Conservation (phyloP, 2,888 invertebrate species). For the Cryptocheilus praepositus region DNA sequence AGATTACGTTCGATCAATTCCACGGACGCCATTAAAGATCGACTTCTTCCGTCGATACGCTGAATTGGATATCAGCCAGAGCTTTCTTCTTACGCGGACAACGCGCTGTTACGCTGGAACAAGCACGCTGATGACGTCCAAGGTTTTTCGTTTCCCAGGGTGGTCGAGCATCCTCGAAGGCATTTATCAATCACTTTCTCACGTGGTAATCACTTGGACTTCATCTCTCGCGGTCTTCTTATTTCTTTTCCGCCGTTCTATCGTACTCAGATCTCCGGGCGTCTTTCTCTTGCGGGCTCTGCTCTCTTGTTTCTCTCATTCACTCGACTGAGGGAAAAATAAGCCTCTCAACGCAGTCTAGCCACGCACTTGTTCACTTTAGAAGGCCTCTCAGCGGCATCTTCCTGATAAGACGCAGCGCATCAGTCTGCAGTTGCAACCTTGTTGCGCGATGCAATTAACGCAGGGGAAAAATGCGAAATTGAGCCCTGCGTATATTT, state of each 20-base stretch:
- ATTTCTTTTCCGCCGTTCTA: background rate
- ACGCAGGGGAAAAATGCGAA: conserved; percentile 18
- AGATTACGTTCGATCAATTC: conserved; percentile 19
- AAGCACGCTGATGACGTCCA: conserved; percentile 43
- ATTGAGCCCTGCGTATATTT: conserved; percentile 13
- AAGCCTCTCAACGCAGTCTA: too few relatives aligned
- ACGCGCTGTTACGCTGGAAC: conserved; percentile 47
- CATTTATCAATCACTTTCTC: conserved; percentile 41
- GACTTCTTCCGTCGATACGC: background rate
- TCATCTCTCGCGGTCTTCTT: background rate
- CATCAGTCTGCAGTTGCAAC: background rate
- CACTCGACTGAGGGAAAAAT: background rate
- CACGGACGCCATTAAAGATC: conserved; percentile 6
- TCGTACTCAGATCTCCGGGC: background rate
- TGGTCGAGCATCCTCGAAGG: conserved; percentile 35
- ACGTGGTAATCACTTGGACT: conserved; percentile 10
- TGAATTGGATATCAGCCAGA: conserved; percentile 37
- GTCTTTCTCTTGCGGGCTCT: background rate
- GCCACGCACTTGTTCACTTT: background rate
- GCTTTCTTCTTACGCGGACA: conserved; percentile 48
- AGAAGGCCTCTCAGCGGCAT: background rate
- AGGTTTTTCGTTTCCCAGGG: conserved; percentile 46
- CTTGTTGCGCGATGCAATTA: conserved; percentile 22
- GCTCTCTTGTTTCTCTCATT: conserved; percentile 3
- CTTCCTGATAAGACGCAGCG: background rate